phyloP scores from a whole-genome alignment of 2,888 invertebrate genomes.

The Xanthorhoe spadicearia region DNA sequence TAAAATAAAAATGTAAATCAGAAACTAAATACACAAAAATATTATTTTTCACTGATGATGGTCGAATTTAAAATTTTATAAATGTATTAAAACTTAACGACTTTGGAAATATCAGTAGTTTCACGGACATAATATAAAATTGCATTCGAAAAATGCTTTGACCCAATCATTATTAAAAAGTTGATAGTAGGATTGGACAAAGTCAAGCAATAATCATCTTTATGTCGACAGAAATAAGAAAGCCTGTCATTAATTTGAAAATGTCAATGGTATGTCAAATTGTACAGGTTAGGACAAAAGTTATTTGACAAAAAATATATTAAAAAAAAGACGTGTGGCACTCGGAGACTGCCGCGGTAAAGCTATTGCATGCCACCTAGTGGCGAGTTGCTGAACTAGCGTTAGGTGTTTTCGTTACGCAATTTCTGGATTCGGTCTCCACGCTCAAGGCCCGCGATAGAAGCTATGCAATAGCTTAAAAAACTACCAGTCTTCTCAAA shows the following conservation, averaged over 20 bases:
- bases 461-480: too few relatives aligned
- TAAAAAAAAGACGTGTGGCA: too few relatives aligned
- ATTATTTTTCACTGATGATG: background rate
- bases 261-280: slow-evolving; percentile 26
- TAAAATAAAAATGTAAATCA: slow-evolving; percentile 7
- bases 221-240: slow-evolving; percentile 12
- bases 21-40: background rate
- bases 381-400: too few relatives aligned
- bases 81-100: background rate
- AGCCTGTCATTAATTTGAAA: slow-evolving; percentile 27
- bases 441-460: too few relatives aligned
- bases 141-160: background rate
- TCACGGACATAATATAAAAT: background rate
- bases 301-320: slow-evolving; percentile 2
- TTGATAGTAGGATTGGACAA: background rate
- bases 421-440: too few relatives aligned
- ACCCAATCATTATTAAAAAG: background rate
- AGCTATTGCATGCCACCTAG: too few relatives aligned
- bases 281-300: slow-evolving; percentile 20
- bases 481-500: background rate
- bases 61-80: background rate
- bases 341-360: too few relatives aligned
- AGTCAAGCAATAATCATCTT: slow-evolving; percentile 3
- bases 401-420: too few relatives aligned
- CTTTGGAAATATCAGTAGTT: background rate